Base-by-base conservation (phyloP, 2,888 invertebrate genomes). In the Cinara cedri region DNA sequence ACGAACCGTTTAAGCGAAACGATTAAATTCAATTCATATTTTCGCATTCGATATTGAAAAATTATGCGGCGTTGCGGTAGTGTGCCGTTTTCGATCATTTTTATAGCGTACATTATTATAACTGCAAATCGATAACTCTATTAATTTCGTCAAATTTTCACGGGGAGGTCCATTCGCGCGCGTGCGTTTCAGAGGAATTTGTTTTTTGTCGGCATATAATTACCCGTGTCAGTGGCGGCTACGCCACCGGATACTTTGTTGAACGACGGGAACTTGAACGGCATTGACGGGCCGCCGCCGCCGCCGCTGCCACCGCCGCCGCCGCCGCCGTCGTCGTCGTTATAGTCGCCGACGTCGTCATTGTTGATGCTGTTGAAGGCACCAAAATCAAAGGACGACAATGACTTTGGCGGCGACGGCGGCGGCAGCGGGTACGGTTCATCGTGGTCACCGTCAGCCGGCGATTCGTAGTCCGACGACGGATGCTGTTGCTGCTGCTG, bases 191-290 rank as follows among this genome's bases (percentile, higher is more conserved):
- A 11, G 0, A 2, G 9, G 19, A 8, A 11, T 21, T 11, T 13
- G 13, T 55, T 9, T 16, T 63, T 34, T 19, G 24, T 26, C 60
- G 24, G 26, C 62, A n/a, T n/a, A n/a, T 26, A 62, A 24, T 46
- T 63, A 74, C 63, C 74, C 11, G 51, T 42, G 26, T 62, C 63
- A 21, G 34, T 3, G 3, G 42, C 3, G 42, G 63, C 21, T 42
- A 63, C 9, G 54, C 42, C 42, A 63, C 42, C 42, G 85, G 81
- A 84, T 86, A 3, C 34, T 6, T 34, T 34, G 85, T 84, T 85
- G 86, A 83, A 83, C 86, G 86, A 81, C 87, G 83, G 87, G 87
- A 82, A 86, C 86, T 80, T 86, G 87, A 80, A 74, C 51, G 8
- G 16, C 2, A 34, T 34, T 34, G 42, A 21, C 34, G 34, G 3